Evolutionary conservation across 2,888 invertebrate genomes (phyloP).

Genomic region (Biston betularia): DNA sequence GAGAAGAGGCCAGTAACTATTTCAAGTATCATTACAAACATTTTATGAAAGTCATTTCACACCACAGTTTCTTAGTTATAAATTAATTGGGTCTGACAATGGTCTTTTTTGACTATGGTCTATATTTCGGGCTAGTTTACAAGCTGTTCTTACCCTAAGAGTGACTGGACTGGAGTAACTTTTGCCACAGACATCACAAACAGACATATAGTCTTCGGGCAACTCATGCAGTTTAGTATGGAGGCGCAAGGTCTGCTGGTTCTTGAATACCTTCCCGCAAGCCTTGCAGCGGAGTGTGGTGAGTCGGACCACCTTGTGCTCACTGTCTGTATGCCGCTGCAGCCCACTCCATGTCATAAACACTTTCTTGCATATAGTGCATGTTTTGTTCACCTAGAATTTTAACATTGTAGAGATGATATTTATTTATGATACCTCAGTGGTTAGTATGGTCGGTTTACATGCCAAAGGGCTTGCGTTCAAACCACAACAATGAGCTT

Average conservation of each 20-base stretch:
- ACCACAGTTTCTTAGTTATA: too few species aligned
- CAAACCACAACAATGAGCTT: too few species aligned
- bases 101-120: neutral
- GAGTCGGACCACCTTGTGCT: constrained; percentile 63
- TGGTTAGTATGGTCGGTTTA: too few species aligned
- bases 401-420: neutral
- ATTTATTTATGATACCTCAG: too few species aligned
- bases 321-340: constrained; percentile 66
- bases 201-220: constrained; percentile 59
- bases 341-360: constrained; percentile 74
- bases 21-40: too few species aligned
- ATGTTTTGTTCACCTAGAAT: constrained; percentile 57
- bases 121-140: neutral
- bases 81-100: too few species aligned
- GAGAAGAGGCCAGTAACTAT: too few species aligned
- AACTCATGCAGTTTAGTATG: constrained; percentile 66
- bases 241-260: constrained; percentile 63
- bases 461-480: too few species aligned
- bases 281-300: constrained; percentile 64
- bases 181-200: constrained; percentile 78
- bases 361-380: constrained; percentile 69
- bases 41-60: too few species aligned
- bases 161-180: constrained; percentile 62
- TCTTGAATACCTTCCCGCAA: constrained; percentile 75
- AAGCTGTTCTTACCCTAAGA: constrained; percentile 58